These are phyloP conservation scores for Heliconius nattereri DNA, from an alignment of 1,140 invertebrate genomes.

Conservation along the genomic window DNA sequence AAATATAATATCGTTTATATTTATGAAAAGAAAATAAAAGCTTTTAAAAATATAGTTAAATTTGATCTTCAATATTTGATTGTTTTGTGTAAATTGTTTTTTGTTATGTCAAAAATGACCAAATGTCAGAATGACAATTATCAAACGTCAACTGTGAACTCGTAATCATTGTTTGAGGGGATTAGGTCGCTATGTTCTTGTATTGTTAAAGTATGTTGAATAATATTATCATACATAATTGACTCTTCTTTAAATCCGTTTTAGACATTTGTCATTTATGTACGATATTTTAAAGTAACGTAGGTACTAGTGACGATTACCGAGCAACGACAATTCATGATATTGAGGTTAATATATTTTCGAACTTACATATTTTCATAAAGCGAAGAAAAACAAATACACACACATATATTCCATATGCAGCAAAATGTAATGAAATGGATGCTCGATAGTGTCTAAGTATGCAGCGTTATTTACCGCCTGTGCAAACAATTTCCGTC, in stretches of 20 bases:
- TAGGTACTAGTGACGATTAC: too few relatives aligned
- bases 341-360: too few relatives aligned
- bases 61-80: too few relatives aligned
- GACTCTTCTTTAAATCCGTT: too few relatives aligned
- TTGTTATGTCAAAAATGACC: not conserved
- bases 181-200: not conserved
- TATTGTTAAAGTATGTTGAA: not conserved
- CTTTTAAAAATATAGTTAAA: too few relatives aligned
- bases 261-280: too few relatives aligned
- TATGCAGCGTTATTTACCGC: constrained; percentile 25
- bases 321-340: too few relatives aligned
- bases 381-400: not conserved
- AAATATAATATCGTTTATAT: too few relatives aligned
- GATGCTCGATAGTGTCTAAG: not conserved
- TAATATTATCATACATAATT: too few relatives aligned
- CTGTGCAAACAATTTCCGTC: constrained; percentile 59
- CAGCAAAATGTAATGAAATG: not conserved
- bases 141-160: not conserved
- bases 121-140: constrained; percentile 1
- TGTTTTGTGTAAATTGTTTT: not conserved
- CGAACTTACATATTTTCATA: not conserved
- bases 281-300: too few relatives aligned
- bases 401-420: not conserved
- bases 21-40: too few relatives aligned
- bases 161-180: not conserved